phyloP scores from a whole-genome alignment of 2,888 invertebrate genomes.

The Uloborus plumipes region DNA sequence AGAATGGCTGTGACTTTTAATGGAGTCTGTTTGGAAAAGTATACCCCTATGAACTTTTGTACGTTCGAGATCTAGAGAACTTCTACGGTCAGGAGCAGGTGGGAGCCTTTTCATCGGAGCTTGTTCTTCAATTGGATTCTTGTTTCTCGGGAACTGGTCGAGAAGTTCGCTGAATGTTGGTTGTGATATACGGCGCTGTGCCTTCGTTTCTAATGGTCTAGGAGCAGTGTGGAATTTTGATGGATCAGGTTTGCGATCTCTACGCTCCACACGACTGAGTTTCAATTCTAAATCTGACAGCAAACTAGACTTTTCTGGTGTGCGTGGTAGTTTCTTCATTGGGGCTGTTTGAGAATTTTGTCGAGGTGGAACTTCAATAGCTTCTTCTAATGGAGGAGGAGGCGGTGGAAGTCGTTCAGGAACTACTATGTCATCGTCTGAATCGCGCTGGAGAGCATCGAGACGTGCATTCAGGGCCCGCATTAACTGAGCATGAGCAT shows the following conservation, averaged over 20 bases:
- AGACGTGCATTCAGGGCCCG: conserved; percentile 58
- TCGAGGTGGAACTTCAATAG: conserved; percentile 12
- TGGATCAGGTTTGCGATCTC: conserved; percentile 21
- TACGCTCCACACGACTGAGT: conserved; percentile 11
- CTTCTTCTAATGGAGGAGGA: conserved; percentile 33
- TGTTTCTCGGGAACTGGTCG: conserved; percentile 40
- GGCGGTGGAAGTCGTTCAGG: conserved; percentile 30
- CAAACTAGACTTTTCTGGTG: conserved; percentile 40
- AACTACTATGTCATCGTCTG: conserved; percentile 6
- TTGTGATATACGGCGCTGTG: conserved; percentile 52
- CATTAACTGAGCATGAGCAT: conserved; percentile 60
- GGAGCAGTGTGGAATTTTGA: conserved; percentile 56
- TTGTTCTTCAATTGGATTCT: conserved; percentile 29
- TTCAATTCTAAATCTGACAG: conserved; percentile 40
- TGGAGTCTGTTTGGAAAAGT: conserved; percentile 22
- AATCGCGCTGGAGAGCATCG: conserved; percentile 40
- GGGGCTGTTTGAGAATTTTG: conserved; percentile 38
- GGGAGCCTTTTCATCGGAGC: conserved; percentile 48
- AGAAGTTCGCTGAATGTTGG: conserved; percentile 56
- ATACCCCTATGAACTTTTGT: conserved; percentile 15
- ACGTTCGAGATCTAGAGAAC: conserved; percentile 55
- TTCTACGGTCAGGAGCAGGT: conserved; percentile 47
- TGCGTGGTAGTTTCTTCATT: conserved; percentile 49
- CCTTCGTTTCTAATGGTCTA: conserved; percentile 46
- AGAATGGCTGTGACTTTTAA: not conserved